These are phyloP conservation scores for Artibeus jamaicensis DNA, from an alignment of 2,797 vertebrate species.

Conservation along the genomic window DNA sequence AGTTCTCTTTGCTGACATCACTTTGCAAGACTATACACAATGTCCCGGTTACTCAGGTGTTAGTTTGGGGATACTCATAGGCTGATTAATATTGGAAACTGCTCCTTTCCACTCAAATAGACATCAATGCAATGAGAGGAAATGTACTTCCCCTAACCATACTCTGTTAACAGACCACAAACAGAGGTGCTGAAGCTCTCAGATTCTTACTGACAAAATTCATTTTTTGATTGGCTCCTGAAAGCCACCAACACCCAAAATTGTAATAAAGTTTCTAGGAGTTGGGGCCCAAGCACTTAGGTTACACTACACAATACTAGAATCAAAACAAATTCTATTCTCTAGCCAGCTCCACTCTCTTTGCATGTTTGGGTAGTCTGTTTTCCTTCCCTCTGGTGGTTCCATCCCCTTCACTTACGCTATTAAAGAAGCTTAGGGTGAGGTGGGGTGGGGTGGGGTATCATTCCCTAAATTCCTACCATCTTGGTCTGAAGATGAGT, in stretches of 20 bases:
- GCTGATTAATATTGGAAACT: neutral
- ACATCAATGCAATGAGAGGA: neutral
- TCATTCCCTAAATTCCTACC: neutral
- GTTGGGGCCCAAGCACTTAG: neutral
- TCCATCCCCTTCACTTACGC: neutral
- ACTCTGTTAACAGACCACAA: neutral
- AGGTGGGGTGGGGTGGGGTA: neutral
- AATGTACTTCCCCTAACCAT: neutral
- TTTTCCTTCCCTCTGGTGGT: neutral
- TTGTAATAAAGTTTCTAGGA: neutral
- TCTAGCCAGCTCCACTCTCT: neutral
- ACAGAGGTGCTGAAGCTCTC: neutral
- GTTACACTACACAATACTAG: neutral
- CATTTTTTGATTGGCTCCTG: neutral
- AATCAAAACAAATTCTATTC: neutral
- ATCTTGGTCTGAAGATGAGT: neutral
- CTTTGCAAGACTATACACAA: neutral
- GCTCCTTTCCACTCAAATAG: neutral
- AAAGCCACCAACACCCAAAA: neutral
- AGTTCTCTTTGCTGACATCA: neutral
- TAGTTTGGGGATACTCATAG: neutral
- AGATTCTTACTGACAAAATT: neutral
- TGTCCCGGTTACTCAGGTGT: neutral
- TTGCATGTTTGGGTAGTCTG: neutral
- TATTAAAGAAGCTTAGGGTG: neutral